Base-by-base conservation (phyloP, 2,888 invertebrate species). In the Plagodis dolabraria region DNA sequence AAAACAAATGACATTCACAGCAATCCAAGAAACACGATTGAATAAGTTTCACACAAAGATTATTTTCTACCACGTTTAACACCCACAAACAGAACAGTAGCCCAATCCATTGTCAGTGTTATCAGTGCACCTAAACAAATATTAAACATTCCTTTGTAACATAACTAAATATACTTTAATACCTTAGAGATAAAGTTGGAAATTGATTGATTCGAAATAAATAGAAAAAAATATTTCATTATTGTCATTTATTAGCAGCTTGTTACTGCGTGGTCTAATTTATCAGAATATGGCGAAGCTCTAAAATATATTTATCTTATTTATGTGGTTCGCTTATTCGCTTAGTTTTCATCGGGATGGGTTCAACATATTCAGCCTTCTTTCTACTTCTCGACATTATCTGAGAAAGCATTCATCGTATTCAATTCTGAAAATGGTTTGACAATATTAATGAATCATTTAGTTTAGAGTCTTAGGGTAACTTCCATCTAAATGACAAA, bases 41-140 rank as follows among this genome's bases (percentile, higher is more conserved):
- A 52, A 44, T 47, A 47, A 46, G 53, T 47, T 34, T 40, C 47
- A 33, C 35, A 51, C 46, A 53, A 46, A 53, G 53, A 40, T 53
- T 59, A 53, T 53, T 53, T 60, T 54, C 47, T 47, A 36, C 36
- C 36, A 51, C 36, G 55, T 51, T 55, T 45, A 50, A 56, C 54
- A 35, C 47, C 54, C 47, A 54, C 54, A 54, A 54, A 53, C 35
- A 43, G 54, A 35, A 54, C 54, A 47, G 54, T 47, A 42, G 47
- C 53, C 71, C 71, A 36, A 0, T 53, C 53, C 7, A 53, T 53
- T 45, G 35, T 72, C 7, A 53, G 45, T 45, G 35, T 72, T 82
- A 85, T 85, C 85, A 82, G 69, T 86, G 82, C 86, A 86, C 86
- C 87, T 87, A 87, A 87, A 79, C 79, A 85, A 87, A 87, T 82